Percentiles rank a stretch among this genome's conserved stretches.
These are phyloP conservation scores for Halcyon senegalensis DNA, from an alignment of 2,113 vertebrate species.

Conservation along the genomic window DNA sequence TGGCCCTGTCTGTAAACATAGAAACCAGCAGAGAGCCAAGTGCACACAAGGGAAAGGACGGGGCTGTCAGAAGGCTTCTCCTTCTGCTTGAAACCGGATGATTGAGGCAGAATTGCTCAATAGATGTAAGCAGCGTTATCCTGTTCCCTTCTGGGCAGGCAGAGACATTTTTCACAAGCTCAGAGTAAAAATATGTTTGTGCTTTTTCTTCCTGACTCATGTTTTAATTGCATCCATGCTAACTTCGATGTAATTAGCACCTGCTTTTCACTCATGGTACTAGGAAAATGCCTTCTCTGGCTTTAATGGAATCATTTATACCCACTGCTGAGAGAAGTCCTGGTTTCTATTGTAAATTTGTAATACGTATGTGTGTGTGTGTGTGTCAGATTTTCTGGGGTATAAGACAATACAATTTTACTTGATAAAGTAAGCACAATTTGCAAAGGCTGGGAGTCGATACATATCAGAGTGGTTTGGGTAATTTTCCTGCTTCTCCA, in stretches of 20 bases:
- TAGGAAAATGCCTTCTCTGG: background rate
- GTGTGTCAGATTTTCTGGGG: background rate
- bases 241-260: background rate
- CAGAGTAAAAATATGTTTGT: background rate
- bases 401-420: background rate
- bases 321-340: background rate
- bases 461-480: background rate
- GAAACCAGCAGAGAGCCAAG: background rate
- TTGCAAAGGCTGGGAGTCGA: background rate
- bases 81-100: background rate
- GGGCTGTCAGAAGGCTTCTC: background rate
- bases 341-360: background rate
- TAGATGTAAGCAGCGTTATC: background rate
- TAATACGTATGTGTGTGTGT: background rate
- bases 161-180: background rate
- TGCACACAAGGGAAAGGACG: background rate
- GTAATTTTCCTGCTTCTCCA: background rate
- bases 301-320: conserved; percentile 8
- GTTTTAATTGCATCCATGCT: background rate
- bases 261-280: background rate
- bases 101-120: background rate
- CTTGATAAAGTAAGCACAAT: background rate
- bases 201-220: background rate
- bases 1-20: background rate
- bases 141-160: background rate